Conservation (phyloP, 2,888 invertebrate genomes). For the Drosophila nr. perissopoda region DNA sequence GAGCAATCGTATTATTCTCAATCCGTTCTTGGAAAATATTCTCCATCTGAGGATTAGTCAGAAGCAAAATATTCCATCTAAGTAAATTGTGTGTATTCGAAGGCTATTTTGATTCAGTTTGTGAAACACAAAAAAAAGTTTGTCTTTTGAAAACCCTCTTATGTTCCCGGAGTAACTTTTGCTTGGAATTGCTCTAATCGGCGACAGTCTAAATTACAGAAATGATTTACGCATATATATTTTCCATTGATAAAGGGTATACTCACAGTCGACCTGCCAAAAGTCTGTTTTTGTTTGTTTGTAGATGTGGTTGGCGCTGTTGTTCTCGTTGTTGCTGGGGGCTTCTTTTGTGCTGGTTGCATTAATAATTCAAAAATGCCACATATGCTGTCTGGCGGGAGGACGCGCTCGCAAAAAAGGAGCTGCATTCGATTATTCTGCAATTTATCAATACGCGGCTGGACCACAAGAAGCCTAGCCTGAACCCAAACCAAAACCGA, state of each 20-base stretch:
- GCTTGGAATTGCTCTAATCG: neutral
- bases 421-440: conserved; percentile 74
- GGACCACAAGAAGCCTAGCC: conserved; percentile 7
- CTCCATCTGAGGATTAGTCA: neutral
- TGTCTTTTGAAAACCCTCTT: neutral
- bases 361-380: conserved; percentile 82
- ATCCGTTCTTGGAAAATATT: neutral
- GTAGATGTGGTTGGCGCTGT: conserved; percentile 10
- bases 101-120: neutral
- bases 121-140: neutral
- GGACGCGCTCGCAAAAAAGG: conserved; percentile 33
- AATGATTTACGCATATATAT: neutral
- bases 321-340: conserved; percentile 48
- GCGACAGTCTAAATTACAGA: neutral
- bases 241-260: neutral
- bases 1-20: neutral
- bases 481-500: neutral
- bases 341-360: conserved; percentile 71
- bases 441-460: conserved; percentile 72
- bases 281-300: neutral
- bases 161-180: neutral
- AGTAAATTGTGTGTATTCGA: neutral
- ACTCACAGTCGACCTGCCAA: neutral
- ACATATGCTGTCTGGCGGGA: conserved; percentile 65
- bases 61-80: neutral